A percentile compares a stretch with the other conserved stretches of the same genome.
These are phyloP conservation scores for Minunthozetes semirufus DNA, from an alignment of 2,888 invertebrate genomes.

Conservation along the genomic window DNA sequence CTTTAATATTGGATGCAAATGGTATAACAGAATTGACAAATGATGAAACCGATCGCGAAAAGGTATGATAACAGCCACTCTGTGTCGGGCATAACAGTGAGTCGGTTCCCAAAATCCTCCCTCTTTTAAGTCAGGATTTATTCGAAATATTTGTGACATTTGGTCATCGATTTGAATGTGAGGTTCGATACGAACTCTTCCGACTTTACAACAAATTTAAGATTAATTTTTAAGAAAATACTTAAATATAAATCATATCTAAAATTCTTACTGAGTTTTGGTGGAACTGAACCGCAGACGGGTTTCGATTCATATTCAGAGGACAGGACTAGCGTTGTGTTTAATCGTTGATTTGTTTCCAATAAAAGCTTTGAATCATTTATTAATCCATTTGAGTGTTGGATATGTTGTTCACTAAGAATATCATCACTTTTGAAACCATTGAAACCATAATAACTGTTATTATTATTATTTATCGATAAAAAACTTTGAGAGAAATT, in stretches of 20 bases:
- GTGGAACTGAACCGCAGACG: constrained; percentile 7
- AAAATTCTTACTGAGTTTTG: constrained; percentile 19
- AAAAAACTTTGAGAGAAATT: too few relatives aligned
- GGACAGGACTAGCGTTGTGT: neutral
- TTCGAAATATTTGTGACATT: neutral
- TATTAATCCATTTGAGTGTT: too few relatives aligned
- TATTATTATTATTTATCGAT: neutral
- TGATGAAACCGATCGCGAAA: constrained; percentile 52
- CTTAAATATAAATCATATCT: too few relatives aligned
- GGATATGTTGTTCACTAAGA: neutral
- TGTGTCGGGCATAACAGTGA: constrained; percentile 42
- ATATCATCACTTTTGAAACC: neutral
- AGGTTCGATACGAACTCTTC: constrained; percentile 29
- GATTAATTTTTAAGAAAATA: too few relatives aligned
- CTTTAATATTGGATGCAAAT: constrained; percentile 53
- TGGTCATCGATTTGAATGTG: neutral
- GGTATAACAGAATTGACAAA: constrained; percentile 50
- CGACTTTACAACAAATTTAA: neutral
- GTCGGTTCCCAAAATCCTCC: constrained; percentile 40
- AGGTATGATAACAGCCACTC: constrained; percentile 48
- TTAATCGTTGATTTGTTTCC: neutral
- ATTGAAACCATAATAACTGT: too few relatives aligned
- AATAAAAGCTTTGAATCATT: neutral
- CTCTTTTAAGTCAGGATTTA: constrained; percentile 1
- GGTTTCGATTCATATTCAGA: neutral